phyloP scores from a whole-genome alignment of 2,797 vertebrate genomes.

The Oophaga sylvatica region DNA sequence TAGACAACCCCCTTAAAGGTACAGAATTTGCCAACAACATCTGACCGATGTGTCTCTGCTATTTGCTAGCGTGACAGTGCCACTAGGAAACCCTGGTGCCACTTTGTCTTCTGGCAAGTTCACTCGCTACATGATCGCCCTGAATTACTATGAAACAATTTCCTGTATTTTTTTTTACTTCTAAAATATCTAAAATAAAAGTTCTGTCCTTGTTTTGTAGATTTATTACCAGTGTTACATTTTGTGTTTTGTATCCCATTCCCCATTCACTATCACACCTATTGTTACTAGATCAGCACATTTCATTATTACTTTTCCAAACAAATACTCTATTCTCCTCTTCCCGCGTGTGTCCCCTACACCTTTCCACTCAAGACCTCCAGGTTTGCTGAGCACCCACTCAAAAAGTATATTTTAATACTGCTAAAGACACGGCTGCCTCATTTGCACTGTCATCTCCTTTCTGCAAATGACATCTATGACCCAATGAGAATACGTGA shows the following conservation, averaged over 20 bases:
- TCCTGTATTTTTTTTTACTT: neutral
- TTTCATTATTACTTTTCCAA: neutral
- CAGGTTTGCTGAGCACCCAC: neutral
- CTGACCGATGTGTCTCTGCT: no score
- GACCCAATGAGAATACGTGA: constrained; percentile 71
- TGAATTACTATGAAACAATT: neutral
- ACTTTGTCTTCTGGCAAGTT: no score
- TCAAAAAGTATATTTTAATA: constrained; percentile 12
- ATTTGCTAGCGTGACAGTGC: no score
- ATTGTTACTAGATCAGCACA: neutral
- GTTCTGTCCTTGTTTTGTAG: neutral
- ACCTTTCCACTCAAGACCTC: neutral
- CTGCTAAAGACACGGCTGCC: constrained; percentile 47
- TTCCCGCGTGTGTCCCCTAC: neutral
- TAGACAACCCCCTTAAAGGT: no score
- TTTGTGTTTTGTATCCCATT: neutral
- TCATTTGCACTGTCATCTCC: constrained; percentile 67
- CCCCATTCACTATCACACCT: neutral
- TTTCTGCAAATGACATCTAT: constrained; percentile 66
- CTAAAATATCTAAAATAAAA: neutral
- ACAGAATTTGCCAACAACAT: no score
- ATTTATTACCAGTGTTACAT: neutral
- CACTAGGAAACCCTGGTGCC: no score
- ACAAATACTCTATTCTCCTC: neutral
- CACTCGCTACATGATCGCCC: neutral